phyloP scores from a whole-genome alignment of 1,140 invertebrate genomes.

The Phenacoccus solenopsis region DNA sequence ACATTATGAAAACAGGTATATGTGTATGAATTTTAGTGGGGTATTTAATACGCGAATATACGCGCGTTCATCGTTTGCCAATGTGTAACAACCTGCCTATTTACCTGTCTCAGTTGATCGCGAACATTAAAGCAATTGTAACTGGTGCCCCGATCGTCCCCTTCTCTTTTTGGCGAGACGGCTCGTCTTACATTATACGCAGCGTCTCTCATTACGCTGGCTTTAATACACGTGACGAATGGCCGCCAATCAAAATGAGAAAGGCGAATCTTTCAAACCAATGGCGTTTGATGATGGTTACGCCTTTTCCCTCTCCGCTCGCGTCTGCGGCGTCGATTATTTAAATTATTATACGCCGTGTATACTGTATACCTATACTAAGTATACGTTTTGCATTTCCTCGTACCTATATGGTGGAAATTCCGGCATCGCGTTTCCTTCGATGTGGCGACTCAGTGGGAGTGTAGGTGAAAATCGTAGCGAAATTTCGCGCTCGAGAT shows the following conservation, averaged over 20 bases:
- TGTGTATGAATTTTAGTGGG: neutral
- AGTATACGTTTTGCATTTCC: too few species aligned
- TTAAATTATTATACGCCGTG: neutral
- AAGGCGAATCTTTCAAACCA: neutral
- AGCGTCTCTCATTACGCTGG: neutral
- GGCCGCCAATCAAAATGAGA: neutral
- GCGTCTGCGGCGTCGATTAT: neutral
- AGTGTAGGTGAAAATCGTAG: too few species aligned
- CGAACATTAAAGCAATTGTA: neutral
- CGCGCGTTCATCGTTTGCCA: neutral
- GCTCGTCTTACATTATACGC: neutral
- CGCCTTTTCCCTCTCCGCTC: neutral
- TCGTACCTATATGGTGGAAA: too few species aligned
- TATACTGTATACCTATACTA: neutral
- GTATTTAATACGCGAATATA: neutral
- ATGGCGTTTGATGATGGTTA: neutral
- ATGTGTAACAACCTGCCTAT: neutral
- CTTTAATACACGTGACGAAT: neutral
- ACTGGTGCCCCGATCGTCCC: neutral
- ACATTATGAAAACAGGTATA: neutral
- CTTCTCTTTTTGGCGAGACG: too few species aligned
- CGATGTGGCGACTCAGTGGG: too few species aligned
- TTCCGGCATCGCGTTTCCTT: too few species aligned
- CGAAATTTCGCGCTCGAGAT: too few species aligned
- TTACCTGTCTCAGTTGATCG: neutral